These are phyloP conservation scores for Scolanthus callimorphus DNA, from an alignment of 92 coral and sea anemone genomes.

Conservation along the genomic window DNA sequence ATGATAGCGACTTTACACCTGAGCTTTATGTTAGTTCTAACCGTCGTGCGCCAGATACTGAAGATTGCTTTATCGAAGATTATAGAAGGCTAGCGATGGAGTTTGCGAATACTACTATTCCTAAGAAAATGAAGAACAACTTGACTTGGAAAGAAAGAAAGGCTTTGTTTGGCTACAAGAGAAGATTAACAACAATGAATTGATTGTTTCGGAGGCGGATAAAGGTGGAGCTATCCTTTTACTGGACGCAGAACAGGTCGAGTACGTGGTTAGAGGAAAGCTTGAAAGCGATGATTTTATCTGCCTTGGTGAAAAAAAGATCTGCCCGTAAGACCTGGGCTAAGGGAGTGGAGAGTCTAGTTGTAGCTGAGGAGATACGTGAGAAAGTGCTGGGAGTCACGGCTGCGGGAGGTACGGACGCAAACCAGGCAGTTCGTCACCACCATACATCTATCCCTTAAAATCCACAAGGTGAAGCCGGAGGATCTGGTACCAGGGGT, in stretches of 20 bases:
- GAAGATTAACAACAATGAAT: conserved; percentile 1
- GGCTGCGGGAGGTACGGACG: not conserved
- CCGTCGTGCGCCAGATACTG: conserved; percentile 7
- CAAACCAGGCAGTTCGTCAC: conserved; percentile 1
- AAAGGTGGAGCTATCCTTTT: conserved; percentile 6
- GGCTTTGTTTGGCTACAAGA: conserved; percentile 10
- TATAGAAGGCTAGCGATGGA: conserved; percentile 3
- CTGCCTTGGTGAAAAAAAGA: too few species aligned
- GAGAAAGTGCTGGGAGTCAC: conserved; percentile 4
- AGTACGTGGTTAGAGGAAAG: not conserved
- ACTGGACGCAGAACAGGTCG: conserved; percentile 1
- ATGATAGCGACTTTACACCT: too few species aligned
- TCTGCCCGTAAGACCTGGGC: not conserved
- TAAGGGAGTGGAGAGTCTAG: not conserved
- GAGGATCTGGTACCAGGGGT: conserved; percentile 4
- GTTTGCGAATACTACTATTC: conserved; percentile 9
- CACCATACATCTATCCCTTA: not conserved
- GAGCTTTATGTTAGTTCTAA: too few species aligned
- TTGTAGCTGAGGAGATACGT: not conserved
- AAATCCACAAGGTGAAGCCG: conserved; percentile 4
- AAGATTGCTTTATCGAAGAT: conserved; percentile 7
- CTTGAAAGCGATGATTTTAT: too few species aligned
- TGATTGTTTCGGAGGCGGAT: conserved; percentile 3
- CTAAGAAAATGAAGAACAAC: not conserved
- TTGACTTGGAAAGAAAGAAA: conserved; percentile 9